Conservation (phyloP, 2,797 vertebrate species). For the Pangasius macronema region DNA sequence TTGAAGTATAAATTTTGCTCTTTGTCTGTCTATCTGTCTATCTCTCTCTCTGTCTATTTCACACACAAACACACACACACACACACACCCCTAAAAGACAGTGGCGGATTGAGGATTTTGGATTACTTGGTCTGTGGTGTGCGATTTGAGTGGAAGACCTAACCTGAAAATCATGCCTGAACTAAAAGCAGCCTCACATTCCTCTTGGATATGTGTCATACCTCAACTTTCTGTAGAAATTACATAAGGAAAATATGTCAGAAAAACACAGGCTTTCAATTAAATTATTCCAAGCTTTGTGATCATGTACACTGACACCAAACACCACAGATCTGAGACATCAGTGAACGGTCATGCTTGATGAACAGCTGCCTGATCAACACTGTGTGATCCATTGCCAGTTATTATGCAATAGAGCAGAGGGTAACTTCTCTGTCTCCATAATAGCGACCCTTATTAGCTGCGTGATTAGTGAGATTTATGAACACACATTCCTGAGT, state of each 20-base stretch:
- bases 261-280: not conserved
- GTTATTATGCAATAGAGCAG: slow-evolving; percentile 59
- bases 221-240: not conserved
- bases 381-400: slow-evolving; percentile 52
- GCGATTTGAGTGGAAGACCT: not conserved
- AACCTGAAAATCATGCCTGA: not conserved
- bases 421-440: slow-evolving; percentile 62
- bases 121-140: too few relatives aligned
- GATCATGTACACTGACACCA: not conserved
- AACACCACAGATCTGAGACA: not conserved
- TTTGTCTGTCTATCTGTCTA: not conserved
- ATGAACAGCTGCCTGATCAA: slow-evolving; percentile 20
- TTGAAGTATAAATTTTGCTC: not conserved
- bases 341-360: not conserved
- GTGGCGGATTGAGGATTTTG: not conserved
- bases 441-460: slow-evolving; percentile 74
- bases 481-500: slow-evolving; percentile 75
- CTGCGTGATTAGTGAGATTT: slow-evolving; percentile 76
- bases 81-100: not conserved
- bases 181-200: not conserved
- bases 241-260: not conserved
- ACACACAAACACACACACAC: not conserved
- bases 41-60: not conserved
- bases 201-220: not conserved
- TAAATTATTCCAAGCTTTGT: not conserved